Evolutionary conservation across 1,140 invertebrate species (phyloP).

Genomic region (Atta cephalotes): DNA sequence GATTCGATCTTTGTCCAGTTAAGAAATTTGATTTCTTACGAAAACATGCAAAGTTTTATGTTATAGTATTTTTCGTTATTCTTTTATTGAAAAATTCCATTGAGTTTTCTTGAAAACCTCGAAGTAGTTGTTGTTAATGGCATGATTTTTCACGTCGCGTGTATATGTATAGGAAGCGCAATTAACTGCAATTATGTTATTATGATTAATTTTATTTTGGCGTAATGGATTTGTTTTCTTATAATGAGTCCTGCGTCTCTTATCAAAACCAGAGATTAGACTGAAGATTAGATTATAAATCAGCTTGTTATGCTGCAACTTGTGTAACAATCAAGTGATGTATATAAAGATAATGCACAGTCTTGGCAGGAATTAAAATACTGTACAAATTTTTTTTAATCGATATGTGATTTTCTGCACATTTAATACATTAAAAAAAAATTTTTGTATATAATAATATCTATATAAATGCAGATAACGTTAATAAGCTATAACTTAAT

Average conservation of each 20-base stretch:
- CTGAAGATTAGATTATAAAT: constrained; percentile 3
- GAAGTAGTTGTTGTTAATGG: neutral
- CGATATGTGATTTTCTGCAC: neutral
- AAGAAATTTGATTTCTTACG: neutral
- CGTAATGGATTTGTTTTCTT: neutral
- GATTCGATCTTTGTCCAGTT: neutral
- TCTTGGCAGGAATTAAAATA: neutral
- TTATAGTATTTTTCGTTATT: neutral
- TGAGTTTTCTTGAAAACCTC: neutral
- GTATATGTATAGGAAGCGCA: neutral
- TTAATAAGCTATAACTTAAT: no score
- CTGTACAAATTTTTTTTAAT: neutral
- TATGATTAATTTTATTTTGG: neutral
- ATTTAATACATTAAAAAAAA: neutral
- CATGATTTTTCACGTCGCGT: neutral
- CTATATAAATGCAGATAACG: no score
- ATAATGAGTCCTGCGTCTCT: neutral
- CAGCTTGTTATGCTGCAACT: constrained; percentile 7
- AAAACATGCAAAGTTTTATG: neutral
- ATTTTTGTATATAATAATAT: no score
- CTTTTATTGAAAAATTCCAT: neutral
- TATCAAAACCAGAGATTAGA: constrained; percentile 8
- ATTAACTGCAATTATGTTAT: constrained; percentile 3
- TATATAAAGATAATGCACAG: neutral
- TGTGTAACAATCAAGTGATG: neutral